Base-by-base conservation (phyloP, 2,113 vertebrate species). In the Sinosuthora webbiana region DNA sequence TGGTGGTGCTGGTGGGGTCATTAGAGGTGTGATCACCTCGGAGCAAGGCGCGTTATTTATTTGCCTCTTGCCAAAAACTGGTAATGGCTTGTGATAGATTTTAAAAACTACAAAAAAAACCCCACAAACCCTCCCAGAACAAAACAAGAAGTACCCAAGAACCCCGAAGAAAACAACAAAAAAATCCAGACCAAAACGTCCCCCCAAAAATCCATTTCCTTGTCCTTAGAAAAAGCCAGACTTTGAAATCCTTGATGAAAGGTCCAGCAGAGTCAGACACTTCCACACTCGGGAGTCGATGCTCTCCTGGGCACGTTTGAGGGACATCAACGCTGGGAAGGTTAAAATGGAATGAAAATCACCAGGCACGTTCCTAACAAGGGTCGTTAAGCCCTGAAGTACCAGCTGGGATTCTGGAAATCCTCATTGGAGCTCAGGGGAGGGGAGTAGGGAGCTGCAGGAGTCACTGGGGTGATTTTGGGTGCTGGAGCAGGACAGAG, bases 401-500 rank as follows among this genome's bases (percentile, higher is more conserved):
- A 45, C 22, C 37, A n/a, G 15, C 55, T 33, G 76, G 37, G 65
- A 2, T 24, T 35, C 1, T 3, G 35, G 31, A 18, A 4, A 4
- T 33, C 39, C 21, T 44, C 33, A 4, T 1, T 27, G 70, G 37
- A 39, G 33, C 68, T 74, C 6, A 0, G 0, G 30, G 27, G 45
- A 20, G 28, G 41, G 59, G 30, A 45, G 25, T 23, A 7, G 24
- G 45, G 64, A 71, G 63, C 24, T 89, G 83, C 42, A 33, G 11
- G 31, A 11, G 47, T 27, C 25, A 0, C 41, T 22, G 7, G 20
- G 60, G 16, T 33, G 59, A 2, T 41, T 7, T 50, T 2, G 8
- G 44, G 11, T 0, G 0, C 28, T 3, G 2, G 81, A n/a, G 35
- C 33, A 13, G 59, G 35, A 50, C 0, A 28, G 24, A 25, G 37